phyloP scores from a whole-genome alignment of 2,797 vertebrate species.

The Gobionotothen gibberifrons region DNA sequence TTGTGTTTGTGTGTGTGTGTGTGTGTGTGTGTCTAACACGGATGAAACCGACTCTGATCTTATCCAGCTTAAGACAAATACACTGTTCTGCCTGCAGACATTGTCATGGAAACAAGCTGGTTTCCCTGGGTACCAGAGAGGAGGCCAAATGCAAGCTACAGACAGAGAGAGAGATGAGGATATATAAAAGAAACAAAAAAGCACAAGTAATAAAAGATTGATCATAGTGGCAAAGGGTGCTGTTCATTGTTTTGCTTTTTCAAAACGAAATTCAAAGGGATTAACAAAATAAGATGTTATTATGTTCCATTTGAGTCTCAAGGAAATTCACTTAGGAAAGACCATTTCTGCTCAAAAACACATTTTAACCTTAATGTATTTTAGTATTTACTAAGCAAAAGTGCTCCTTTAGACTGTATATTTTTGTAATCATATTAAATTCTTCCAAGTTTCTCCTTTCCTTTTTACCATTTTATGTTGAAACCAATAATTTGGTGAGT shows the following conservation, averaged over 20 bases:
- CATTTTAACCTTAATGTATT: background rate
- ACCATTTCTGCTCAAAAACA: slow-evolving; percentile 11
- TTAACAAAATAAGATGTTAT: slow-evolving; percentile 26
- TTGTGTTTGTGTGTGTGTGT: slow-evolving; percentile 6
- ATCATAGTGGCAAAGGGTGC: slow-evolving; percentile 39
- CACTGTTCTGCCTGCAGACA: slow-evolving; percentile 80
- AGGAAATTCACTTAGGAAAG: slow-evolving; percentile 18
- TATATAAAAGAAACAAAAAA: slow-evolving; percentile 66
- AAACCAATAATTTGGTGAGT: background rate
- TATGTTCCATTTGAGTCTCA: slow-evolving; percentile 26
- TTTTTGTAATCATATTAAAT: background rate
- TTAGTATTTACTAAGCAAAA: slow-evolving; percentile 4
- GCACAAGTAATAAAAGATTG: slow-evolving; percentile 53
- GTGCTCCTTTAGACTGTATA: background rate
- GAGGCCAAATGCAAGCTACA: slow-evolving; percentile 69
- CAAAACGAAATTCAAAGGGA: slow-evolving; percentile 44
- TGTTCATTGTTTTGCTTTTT: slow-evolving; percentile 32
- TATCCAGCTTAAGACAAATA: slow-evolving; percentile 83
- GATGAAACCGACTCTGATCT: slow-evolving; percentile 81
- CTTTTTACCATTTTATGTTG: background rate
- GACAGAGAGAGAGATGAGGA: slow-evolving; percentile 51
- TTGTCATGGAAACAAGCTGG: slow-evolving; percentile 83
- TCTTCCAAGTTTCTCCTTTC: background rate
- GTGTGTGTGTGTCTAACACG: slow-evolving; percentile 61
- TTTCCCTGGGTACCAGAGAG: slow-evolving; percentile 80